Evolutionary conservation across 2,113 vertebrate genomes (phyloP), one percentile per base, ranked within the genome.

Genomic region (Perccottus glenii): DNA sequence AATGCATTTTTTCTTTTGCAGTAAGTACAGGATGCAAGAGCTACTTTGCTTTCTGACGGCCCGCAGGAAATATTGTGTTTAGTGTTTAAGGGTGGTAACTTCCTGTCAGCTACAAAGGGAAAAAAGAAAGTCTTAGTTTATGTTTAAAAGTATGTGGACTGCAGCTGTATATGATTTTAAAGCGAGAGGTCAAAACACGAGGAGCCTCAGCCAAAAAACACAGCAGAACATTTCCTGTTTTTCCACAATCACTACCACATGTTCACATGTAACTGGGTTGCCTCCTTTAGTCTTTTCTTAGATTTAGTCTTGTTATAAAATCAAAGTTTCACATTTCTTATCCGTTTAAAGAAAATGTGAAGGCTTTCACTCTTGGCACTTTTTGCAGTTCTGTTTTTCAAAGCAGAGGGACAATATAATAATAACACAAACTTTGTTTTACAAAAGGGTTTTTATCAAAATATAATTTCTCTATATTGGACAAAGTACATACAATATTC

Each of bases 171-270:
- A 43, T 43, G 5, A 16, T 58, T 43, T 58, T 43, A 58, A n/a
- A 43, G 2, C 11, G 6, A 43, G 42, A 43, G 42, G 11, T 11
- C 42, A 43, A 43, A 43, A 43, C 42, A 8, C 11, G 53, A 14
- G 75, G 56, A 77, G 86, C 88, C 81, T 82, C 73, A 73, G 90
- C 85, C 76, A 89, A 81, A 59, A 84, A 85, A 92, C 56, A 58
- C 92, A 80, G 80, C 84, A 87, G 87, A 85, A 84, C 82, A 75
- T 83, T 93, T 94, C 90, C 91, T 93, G 38, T 82, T 80, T 87
- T 68, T 58, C 75, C 89, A 88, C 91, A 93, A 94, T 94, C 85
- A 82, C 86, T 93, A 90, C 92, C 94, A 95, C 91, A 95, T 95
- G 95, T 93, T 93, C 56, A 58, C 2, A 11, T n/a, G 36, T 55